Evolutionary conservation across 2,797 vertebrate genomes (phyloP), one percentile per base, ranked within the genome.

Genomic region (Smutsia temminckii): DNA sequence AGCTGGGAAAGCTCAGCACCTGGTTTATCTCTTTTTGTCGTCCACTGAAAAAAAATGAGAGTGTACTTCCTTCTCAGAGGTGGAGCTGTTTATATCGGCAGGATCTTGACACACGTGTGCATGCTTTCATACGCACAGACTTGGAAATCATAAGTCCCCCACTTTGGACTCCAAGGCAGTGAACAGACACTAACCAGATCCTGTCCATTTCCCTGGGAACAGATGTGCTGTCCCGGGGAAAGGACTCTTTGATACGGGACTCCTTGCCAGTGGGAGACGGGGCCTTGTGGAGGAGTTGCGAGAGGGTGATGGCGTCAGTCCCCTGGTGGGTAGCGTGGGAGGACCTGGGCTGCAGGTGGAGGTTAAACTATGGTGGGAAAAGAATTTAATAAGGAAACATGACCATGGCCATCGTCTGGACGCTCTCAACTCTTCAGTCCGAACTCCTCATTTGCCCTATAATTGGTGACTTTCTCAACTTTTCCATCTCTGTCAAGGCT

Each of bases 1-100:
- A 77, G 83, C 92, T 87, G 75, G 88, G 94, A 94, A 94, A 86
- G 64, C 46, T 96, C 37, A 80, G 89, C 2, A 27, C 80, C 94
- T 97, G 97, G 92, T 95, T 98, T 97, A 53, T 96, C 91, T 97
- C 95, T 95, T 51, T 89, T 94, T 98, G 96, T 97, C 97, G 0
- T 96, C 89, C 75, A 34, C 88, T 2, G 71, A 97, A 93, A 95
- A 97, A 96, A 97, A 97, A 97, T 94, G 96, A 96, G 89, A 68
- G 29, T 46, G 8, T 32, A 85, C 95, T 98, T 98, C 97, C 97
- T 97, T 89, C 87, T 87, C 59, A 37, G 79, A 92, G 92, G 91
- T 21, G 3, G 91, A 74, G 83, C 91, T 98, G 97, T 98, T 97
- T 98, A 98, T 87, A 95, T 92, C 75, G 85, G 53, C 80, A 95